Evolutionary conservation across 1,140 invertebrate genomes (phyloP).

Genomic region (Aphis gossypii): DNA sequence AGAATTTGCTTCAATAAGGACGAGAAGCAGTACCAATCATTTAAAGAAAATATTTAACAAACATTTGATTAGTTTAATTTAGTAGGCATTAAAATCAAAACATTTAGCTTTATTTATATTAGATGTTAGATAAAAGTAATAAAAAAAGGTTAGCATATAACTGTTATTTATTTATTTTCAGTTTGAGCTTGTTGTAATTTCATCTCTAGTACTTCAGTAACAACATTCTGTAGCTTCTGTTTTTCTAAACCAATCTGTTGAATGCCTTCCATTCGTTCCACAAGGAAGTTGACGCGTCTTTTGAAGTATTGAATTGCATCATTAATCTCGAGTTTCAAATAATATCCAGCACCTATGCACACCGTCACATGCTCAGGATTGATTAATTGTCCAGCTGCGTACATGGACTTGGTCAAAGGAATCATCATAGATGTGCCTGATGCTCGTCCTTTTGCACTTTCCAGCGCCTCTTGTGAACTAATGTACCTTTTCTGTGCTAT

Average conservation of each 20-base stretch:
- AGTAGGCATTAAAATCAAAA: background rate
- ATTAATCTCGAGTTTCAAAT: slow-evolving; percentile 6
- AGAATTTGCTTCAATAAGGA: background rate
- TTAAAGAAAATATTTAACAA: background rate
- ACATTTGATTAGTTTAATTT: background rate
- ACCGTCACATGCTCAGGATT: slow-evolving; percentile 32
- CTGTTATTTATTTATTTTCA: slow-evolving; percentile 14
- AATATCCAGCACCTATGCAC: slow-evolving; percentile 47
- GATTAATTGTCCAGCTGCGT: slow-evolving; percentile 19
- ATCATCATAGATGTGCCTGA: slow-evolving; percentile 43
- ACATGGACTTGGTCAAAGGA: slow-evolving; percentile 48
- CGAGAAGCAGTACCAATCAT: background rate
- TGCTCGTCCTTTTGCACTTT: slow-evolving; percentile 22
- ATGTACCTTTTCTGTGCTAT: slow-evolving; percentile 40
- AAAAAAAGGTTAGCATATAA: background rate
- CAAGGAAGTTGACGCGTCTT: slow-evolving; percentile 32
- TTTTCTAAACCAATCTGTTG: slow-evolving; percentile 53
- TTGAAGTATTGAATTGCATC: slow-evolving; percentile 47
- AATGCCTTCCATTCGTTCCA: slow-evolving; percentile 51
- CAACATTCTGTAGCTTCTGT: slow-evolving; percentile 43
- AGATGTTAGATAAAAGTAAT: slow-evolving; percentile 37
- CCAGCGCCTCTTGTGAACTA: slow-evolving; percentile 44
- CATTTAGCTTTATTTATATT: background rate
- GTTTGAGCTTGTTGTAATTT: slow-evolving; percentile 34
- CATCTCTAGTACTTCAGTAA: slow-evolving; percentile 45